These are phyloP conservation scores for Cottus gobio DNA, from an alignment of 2,113 vertebrate genomes.

Conservation along the genomic window DNA sequence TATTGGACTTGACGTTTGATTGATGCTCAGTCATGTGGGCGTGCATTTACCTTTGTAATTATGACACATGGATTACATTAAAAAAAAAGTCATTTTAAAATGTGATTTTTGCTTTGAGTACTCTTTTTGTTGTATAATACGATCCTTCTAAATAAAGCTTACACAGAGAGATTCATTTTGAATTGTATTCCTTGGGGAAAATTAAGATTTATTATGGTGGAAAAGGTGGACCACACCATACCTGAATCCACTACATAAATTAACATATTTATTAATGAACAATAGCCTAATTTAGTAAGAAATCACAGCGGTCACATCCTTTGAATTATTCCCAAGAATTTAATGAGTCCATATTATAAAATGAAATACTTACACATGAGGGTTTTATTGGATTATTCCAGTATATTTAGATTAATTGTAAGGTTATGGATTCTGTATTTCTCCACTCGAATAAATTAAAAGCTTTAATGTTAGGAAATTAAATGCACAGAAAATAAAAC, in stretches of 20 bases:
- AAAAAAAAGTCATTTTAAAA: slow-evolving; percentile 58
- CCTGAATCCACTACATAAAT: neutral
- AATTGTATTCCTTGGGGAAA: neutral
- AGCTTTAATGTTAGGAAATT: neutral
- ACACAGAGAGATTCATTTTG: neutral
- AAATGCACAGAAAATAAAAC: neutral
- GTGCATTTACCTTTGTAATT: slow-evolving; percentile 75
- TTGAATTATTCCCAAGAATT: neutral
- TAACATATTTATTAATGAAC: neutral
- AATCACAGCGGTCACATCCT: neutral
- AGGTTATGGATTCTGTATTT: neutral
- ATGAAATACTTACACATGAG: neutral
- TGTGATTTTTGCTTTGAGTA: neutral
- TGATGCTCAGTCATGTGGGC: slow-evolving; percentile 53
- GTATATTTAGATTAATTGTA: neutral
- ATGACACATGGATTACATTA: slow-evolving; percentile 67
- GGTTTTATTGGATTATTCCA: neutral
- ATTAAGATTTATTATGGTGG: neutral
- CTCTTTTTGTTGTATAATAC: slow-evolving; percentile 4
- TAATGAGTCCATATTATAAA: neutral
- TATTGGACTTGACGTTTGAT: slow-evolving; percentile 48
- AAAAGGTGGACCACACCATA: neutral
- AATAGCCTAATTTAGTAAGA: neutral
- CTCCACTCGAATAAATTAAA: neutral
- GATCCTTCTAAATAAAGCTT: neutral